Evolutionary conservation across 2,888 invertebrate genomes (phyloP), one percentile per base, ranked within the genome.

Genomic region (Drosophila dives): DNA sequence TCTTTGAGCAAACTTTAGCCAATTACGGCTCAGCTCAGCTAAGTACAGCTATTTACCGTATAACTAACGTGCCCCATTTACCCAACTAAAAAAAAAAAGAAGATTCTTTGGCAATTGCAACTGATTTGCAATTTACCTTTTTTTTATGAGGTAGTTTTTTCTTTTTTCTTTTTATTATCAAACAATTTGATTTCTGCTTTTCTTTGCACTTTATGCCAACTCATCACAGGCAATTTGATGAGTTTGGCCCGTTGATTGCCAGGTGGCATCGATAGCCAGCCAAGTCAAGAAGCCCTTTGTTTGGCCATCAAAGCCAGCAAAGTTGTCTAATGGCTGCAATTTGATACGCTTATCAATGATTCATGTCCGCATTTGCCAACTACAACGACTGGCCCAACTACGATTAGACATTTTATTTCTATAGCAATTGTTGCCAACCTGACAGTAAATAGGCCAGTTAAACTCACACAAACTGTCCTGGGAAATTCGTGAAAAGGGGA

Each of bases 241-340:
- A 72, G 79, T 64, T 60, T 70, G 72, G 72, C 15, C 68, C 75
- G 67, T 84, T 86, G 85, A 84, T 86, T 76, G 87, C 74, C 78
- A 69, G 63, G 69, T 75, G 73, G 70, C 81, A 48, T 67, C 64
- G 67, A 62, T 64, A 49, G 40, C 8, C 1, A 11, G 40, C 42
- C 12, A 32, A 40, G 55, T n/a, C 50, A 29, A 20, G 54, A 8
- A 64, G 62, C 60, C 72, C 66, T 82, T 69, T 80, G 70, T 80
- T 75, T 71, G 68, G 38, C 73, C 77, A 80, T 83, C 74, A 71
- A 74, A 77, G 79, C 68, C 81, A 68, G 77, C 62, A 68, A 77
- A 77, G 72, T 80, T 81, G 88, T 81, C 84, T 85, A 87, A 89
- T 86, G 89, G 86, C 83, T 86, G 85, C 83, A 79, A 86, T 86